A percentile compares a stretch with the other conserved stretches of the same genome.
Evolutionary conservation across 2,797 vertebrate genomes (phyloP).

Genomic region (Silurus aristotelis): DNA sequence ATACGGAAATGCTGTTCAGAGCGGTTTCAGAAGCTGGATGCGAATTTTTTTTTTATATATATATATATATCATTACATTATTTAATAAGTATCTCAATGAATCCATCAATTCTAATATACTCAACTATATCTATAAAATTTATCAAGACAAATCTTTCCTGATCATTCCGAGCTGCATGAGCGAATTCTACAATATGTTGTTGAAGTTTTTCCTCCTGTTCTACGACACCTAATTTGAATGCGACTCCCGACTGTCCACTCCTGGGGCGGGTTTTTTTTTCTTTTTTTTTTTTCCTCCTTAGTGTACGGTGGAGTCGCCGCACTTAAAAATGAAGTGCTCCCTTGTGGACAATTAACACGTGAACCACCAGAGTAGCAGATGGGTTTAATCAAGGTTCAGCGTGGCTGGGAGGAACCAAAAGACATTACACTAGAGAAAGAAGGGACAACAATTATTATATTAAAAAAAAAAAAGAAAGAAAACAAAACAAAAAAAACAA

Average conservation of each 20-base stretch:
- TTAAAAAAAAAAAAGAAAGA: constrained; percentile 62
- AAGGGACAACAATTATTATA: constrained; percentile 62
- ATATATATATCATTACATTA: too few species aligned
- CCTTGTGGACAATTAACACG: constrained; percentile 50
- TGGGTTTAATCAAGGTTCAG: constrained; percentile 62
- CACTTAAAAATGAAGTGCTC: constrained; percentile 40
- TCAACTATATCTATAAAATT: neutral
- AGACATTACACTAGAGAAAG: constrained; percentile 51
- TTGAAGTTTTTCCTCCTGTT: neutral
- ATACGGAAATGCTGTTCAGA: neutral
- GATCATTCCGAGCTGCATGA: neutral
- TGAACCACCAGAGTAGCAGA: constrained; percentile 58
- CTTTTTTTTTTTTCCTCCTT: neutral
- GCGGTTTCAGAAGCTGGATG: neutral
- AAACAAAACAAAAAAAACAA: constrained; percentile 23
- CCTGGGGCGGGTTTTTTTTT: constrained; percentile 5
- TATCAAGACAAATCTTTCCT: neutral
- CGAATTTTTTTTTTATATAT: neutral
- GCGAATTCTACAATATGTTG: too few species aligned
- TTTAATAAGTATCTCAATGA: too few species aligned
- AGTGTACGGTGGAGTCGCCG: constrained; percentile 20
- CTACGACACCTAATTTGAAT: constrained; percentile 14
- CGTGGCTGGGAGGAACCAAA: constrained; percentile 45
- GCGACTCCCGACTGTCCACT: constrained; percentile 28
- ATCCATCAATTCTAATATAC: too few species aligned